Evolutionary conservation across 2,888 invertebrate species (phyloP), one percentile per base, ranked within the genome.

Genomic region (Alloscopus bannaensis): DNA sequence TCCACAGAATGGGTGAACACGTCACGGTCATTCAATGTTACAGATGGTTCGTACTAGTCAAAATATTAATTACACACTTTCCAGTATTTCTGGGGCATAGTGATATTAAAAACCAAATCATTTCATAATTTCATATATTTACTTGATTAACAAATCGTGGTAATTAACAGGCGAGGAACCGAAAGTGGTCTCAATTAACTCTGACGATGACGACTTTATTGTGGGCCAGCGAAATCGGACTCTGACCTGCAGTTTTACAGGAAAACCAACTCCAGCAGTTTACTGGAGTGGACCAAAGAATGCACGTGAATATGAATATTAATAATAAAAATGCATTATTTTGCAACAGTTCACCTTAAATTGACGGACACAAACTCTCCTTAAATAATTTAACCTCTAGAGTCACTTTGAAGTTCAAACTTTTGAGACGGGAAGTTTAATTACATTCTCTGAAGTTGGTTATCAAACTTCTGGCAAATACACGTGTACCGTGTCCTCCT

Each of bases 1-100:
- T 28, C 79, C 1, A 66, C 79, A 11, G 55, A 72, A 26, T 79
- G 79, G 79, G 40, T 68, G 0, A 72, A 79, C 31, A 20, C 66
- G 0, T 62, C 71, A 18, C 0, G 47, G 1, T 18, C 42, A 4
- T 47, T 79, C n/a, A 13, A 8, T 29, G 72, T 72, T 4, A 40
- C 66, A 13, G 13, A 65, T 13, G 78, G 78, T 71, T 26, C 31
- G 13, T n/a, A n/a, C n/a, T n/a, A n/a, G n/a, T n/a, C n/a, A n/a
- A n/a, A n/a, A n/a, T n/a, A n/a, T n/a, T n/a, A n/a, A n/a, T n/a
- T n/a, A n/a, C n/a, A n/a, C n/a, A n/a, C n/a, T n/a, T n/a, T n/a
- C n/a, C n/a, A n/a, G n/a, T n/a, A n/a, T n/a, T n/a, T n/a, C n/a
- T n/a, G n/a, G n/a, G n/a, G n/a, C n/a, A n/a, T n/a, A n/a, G 36